Conservation (phyloP, 2,113 vertebrate species). For the Glareola pratincola region DNA sequence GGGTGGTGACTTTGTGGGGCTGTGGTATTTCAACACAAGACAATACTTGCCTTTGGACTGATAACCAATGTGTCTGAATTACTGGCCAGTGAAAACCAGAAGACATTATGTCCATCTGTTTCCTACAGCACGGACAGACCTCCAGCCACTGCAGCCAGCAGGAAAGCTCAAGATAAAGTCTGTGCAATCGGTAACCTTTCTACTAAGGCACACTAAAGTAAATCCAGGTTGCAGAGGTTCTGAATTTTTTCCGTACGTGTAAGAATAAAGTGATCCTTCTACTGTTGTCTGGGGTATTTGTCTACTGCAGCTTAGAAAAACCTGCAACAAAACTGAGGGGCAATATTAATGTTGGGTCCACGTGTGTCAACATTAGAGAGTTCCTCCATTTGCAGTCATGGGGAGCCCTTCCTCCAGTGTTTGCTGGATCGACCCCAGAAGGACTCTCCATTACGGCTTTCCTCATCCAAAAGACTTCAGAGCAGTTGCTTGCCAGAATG, state of each 20-base stretch:
- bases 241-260: background rate
- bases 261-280: background rate
- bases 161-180: background rate
- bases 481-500: background rate
- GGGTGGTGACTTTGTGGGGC: background rate
- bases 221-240: background rate
- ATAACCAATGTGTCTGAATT: background rate
- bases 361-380: rapidly evolving
- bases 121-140: background rate
- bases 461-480: background rate
- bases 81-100: background rate
- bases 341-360: background rate
- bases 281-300: background rate
- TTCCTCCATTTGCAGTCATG: background rate
- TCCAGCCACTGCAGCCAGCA: background rate
- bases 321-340: background rate
- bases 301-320: background rate
- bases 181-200: background rate
- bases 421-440: background rate
- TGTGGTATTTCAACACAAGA: background rate
- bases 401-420: background rate
- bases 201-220: background rate
- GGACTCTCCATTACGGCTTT: background rate
- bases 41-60: background rate
- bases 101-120: background rate